Evolutionary conservation across 53 echinoderm and acorn worm species (phyloP).

Genomic region (Stichopus horrens): DNA sequence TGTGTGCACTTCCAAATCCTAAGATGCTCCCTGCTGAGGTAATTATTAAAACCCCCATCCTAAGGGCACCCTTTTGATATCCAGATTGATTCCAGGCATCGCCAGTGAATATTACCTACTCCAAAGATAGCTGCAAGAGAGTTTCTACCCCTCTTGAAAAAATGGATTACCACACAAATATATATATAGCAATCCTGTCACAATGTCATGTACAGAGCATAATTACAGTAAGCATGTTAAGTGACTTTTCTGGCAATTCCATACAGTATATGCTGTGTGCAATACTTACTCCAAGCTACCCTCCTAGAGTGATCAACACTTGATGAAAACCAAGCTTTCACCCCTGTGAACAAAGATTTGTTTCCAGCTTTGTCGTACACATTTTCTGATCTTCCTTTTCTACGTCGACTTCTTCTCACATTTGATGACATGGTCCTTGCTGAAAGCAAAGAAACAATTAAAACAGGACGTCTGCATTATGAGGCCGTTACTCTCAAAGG

Average conservation of each 20-base stretch:
- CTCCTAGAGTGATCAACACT: background rate
- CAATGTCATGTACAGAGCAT: background rate
- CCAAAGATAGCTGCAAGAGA: no score
- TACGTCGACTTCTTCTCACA: background rate
- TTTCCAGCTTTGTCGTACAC: background rate
- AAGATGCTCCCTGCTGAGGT: no score
- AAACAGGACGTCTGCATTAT: no score
- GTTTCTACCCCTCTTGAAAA: background rate
- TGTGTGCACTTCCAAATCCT: no score
- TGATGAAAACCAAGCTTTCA: constrained; percentile 1
- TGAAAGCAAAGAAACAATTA: background rate
- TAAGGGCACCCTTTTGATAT: no score
- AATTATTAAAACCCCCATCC: no score
- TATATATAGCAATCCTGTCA: background rate
- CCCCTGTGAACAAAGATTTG: background rate
- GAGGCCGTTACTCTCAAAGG: no score
- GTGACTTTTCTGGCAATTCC: background rate
- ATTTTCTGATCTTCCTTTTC: background rate
- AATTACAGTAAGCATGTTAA: no score
- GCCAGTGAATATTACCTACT: no score
- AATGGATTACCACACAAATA: background rate
- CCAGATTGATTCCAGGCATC: no score
- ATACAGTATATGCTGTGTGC: background rate
- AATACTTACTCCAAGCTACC: constrained; percentile 7
- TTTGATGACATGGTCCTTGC: background rate